Percentiles rank a stretch among this genome's conserved stretches.
Evolutionary conservation across 53 echinoderm and acorn worm genomes (phyloP).

Genomic region (Crossaster papposus): DNA sequence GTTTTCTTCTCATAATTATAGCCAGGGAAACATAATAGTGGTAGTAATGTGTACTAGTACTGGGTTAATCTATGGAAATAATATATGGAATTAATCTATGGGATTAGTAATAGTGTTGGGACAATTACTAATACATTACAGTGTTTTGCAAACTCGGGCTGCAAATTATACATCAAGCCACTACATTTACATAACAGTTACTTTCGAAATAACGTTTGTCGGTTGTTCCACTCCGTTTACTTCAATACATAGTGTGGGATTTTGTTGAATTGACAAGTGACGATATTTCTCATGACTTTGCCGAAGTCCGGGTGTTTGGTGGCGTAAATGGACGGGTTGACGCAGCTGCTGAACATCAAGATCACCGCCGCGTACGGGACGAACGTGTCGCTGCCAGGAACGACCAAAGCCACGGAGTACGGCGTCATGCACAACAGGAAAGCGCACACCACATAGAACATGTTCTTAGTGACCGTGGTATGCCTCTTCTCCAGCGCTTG

Average conservation of each 20-base stretch:
- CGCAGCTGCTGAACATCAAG: conserved; percentile 16
- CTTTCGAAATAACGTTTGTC: not conserved
- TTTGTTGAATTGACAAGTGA: conserved; percentile 25
- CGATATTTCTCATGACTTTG: conserved; percentile 32
- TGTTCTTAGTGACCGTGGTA: conserved; percentile 47
- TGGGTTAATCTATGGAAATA: too few relatives aligned
- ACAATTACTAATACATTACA: too few relatives aligned
- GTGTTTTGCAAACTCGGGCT: too few relatives aligned
- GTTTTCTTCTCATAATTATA: too few relatives aligned
- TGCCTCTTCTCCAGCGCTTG: not conserved
- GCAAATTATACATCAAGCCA: not conserved
- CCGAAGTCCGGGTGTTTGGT: conserved; percentile 57
- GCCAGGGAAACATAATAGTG: too few relatives aligned
- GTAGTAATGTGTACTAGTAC: too few relatives aligned
- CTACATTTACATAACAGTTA: not conserved
- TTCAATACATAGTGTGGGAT: conserved; percentile 32
- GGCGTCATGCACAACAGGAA: conserved; percentile 57
- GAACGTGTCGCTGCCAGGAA: conserved; percentile 23
- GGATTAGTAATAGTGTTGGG: too few relatives aligned
- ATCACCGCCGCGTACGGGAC: conserved; percentile 38
- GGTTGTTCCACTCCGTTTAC: not conserved
- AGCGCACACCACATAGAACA: conserved; percentile 55
- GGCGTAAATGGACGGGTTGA: conserved; percentile 47
- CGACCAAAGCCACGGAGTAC: conserved; percentile 29
- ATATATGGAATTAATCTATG: too few relatives aligned